Conservation (phyloP, 1,140 invertebrate species). For the Brachionus rotundiformis region DNA sequence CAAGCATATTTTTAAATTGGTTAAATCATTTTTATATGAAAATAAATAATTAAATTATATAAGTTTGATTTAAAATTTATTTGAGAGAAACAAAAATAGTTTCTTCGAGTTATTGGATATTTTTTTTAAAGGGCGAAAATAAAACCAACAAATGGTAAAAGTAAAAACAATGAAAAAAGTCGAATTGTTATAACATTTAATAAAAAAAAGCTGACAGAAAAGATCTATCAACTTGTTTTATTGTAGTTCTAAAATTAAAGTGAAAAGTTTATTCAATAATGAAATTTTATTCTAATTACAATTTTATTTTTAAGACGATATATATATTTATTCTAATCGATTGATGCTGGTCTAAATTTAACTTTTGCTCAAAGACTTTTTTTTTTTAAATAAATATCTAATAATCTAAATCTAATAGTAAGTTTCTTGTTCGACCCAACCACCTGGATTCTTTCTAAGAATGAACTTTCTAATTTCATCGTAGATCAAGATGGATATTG, state of each 20-base stretch:
- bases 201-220: neutral
- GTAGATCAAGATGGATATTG: constrained; percentile 90
- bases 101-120: neutral
- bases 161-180: neutral
- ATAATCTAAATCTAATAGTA: constrained; percentile 69
- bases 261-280: neutral
- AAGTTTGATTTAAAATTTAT: constrained; percentile 21
- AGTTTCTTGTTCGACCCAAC: constrained; percentile 94
- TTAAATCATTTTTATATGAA: too few relatives aligned
- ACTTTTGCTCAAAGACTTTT: constrained; percentile 1
- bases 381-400: constrained; percentile 32
- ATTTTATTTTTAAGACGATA: constrained; percentile 28
- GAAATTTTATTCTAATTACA: constrained; percentile 43
- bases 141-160: constrained; percentile 14
- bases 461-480: constrained; percentile 90
- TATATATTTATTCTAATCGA: constrained; percentile 32
- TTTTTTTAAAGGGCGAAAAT: constrained; percentile 5
- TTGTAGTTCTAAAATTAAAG: neutral
- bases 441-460: constrained; percentile 83
- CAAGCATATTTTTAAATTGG: too few relatives aligned
- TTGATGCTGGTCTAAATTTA: constrained; percentile 3
- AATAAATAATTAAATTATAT: neutral
- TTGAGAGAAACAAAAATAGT: neutral
- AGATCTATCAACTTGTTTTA: neutral
- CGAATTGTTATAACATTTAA: constrained; percentile 1